A percentile compares a stretch with the other conserved stretches of the same genome.
These are phyloP conservation scores for Genyomyrus donnyi DNA, from an alignment of 2,113 vertebrate species.

Conservation along the genomic window DNA sequence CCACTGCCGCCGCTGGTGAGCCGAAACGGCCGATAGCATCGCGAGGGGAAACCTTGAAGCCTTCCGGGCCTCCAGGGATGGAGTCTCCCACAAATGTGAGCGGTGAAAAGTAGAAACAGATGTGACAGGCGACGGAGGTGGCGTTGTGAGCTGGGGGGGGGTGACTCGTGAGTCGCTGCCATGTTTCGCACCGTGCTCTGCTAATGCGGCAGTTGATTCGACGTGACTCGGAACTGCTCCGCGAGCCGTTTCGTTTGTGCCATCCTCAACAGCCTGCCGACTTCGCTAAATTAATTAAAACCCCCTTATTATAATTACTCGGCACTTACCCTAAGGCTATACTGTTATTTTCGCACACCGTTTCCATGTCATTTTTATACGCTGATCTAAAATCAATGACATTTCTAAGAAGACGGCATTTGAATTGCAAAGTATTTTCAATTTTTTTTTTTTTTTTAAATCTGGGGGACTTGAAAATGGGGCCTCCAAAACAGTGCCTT, in stretches of 20 bases:
- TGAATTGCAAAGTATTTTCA: background rate
- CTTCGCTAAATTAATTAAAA: background rate
- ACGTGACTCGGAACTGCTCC: background rate
- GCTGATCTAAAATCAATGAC: background rate
- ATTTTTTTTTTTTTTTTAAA: background rate
- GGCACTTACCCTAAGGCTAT: background rate
- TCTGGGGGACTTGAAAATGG: background rate
- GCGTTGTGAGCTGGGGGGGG: background rate
- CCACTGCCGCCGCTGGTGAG: background rate
- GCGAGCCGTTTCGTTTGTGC: background rate
- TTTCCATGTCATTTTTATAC: background rate
- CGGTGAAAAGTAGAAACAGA: background rate
- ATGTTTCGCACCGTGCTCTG: background rate
- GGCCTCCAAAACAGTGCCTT: background rate
- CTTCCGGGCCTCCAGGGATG: background rate
- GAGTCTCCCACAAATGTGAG: background rate
- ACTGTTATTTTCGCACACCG: background rate
- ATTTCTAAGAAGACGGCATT: background rate
- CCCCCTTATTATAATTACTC: background rate
- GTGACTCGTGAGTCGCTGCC: background rate
- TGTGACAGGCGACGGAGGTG: no score
- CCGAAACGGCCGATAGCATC: background rate
- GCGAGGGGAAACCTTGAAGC: background rate
- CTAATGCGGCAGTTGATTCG: background rate
- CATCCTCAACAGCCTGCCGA: background rate